Percentiles rank a stretch among this genome's conserved stretches.
These are phyloP conservation scores for Acrossocheilus fasciatus DNA, from an alignment of 2,797 vertebrate genomes.

Conservation along the genomic window DNA sequence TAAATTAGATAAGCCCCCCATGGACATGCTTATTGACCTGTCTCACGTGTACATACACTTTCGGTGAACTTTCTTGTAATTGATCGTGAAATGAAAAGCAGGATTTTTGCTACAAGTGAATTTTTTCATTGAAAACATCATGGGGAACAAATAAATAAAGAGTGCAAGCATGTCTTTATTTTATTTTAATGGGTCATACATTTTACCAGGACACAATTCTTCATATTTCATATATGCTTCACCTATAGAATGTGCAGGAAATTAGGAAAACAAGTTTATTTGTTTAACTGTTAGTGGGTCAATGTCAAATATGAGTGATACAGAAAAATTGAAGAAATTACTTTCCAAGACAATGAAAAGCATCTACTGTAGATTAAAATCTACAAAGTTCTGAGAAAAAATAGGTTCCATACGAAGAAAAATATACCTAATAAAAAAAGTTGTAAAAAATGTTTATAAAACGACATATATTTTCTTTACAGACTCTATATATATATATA, in stretches of 20 bases:
- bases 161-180: slow-evolving; percentile 10
- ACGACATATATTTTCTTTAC: background rate
- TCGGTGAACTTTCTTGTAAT: slow-evolving; percentile 44
- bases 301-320: background rate
- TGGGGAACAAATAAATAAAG: slow-evolving; percentile 26
- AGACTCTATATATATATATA: too few species aligned
- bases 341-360: background rate
- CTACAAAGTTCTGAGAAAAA: background rate
- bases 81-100: slow-evolving; percentile 56
- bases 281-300: slow-evolving; percentile 20
- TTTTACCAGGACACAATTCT: slow-evolving; percentile 3
- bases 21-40: slow-evolving; percentile 54
- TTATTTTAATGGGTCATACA: slow-evolving; percentile 31
- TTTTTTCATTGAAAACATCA: slow-evolving; percentile 32
- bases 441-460: background rate
- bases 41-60: slow-evolving; percentile 41
- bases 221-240: background rate
- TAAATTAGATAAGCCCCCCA: slow-evolving; percentile 57
- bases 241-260: background rate
- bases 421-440: background rate
- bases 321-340: background rate
- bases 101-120: slow-evolving; percentile 39
- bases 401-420: background rate
- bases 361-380: background rate
- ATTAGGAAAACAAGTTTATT: slow-evolving; percentile 31